These are phyloP conservation scores for Typhlichthys subterraneus DNA, from an alignment of 2,797 vertebrate genomes.

Conservation along the genomic window DNA sequence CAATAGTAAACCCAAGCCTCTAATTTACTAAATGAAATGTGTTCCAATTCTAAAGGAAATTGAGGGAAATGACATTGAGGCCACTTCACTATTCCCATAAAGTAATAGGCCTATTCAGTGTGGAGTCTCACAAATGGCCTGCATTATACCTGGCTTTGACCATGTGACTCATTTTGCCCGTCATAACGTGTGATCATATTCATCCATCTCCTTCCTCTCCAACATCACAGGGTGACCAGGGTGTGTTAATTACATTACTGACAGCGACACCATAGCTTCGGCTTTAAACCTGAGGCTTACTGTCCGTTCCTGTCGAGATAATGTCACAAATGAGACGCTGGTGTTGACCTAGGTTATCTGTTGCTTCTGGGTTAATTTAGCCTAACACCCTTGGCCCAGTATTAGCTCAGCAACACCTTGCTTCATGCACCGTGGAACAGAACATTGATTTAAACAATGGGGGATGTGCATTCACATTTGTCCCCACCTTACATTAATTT, in stretches of 20 bases:
- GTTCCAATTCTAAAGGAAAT: constrained; percentile 36
- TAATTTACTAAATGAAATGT: constrained; percentile 18
- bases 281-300: constrained; percentile 37
- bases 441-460: too few relatives aligned
- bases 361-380: constrained; percentile 34
- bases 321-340: too few relatives aligned
- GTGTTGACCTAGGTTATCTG: constrained; percentile 15
- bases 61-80: constrained; percentile 29
- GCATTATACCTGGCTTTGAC: constrained; percentile 46
- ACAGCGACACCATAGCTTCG: constrained; percentile 13
- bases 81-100: constrained; percentile 38
- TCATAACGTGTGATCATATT: constrained; percentile 64
- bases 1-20: constrained; percentile 33
- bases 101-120: constrained; percentile 52
- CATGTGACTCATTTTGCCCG: constrained; percentile 63
- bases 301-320: not conserved
- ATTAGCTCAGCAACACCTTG: constrained; percentile 16
- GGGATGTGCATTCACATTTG: too few relatives aligned
- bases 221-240: constrained; percentile 1
- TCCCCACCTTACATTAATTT: constrained; percentile 9
- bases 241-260: constrained; percentile 36
- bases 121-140: constrained; percentile 40
- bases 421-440: too few relatives aligned
- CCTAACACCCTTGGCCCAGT: constrained; percentile 20
- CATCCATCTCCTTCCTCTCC: constrained; percentile 56